phyloP scores from a whole-genome alignment of 2,797 vertebrate genomes.

The Rhadinocentrus ornatus region DNA sequence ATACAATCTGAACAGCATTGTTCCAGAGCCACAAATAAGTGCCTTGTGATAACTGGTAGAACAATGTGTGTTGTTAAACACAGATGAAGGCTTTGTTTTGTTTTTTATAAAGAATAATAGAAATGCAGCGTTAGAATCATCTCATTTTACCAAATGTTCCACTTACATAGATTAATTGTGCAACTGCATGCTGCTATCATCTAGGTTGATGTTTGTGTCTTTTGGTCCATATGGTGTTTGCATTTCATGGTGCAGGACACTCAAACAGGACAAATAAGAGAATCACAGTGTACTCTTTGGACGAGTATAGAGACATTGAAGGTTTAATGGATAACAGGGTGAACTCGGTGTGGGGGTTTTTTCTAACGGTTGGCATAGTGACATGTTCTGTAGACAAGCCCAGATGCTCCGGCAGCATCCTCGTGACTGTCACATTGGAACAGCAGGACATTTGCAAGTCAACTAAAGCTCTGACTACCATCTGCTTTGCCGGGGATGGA shows the following conservation, averaged over 20 bases:
- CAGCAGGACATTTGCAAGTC: slow-evolving; percentile 77
- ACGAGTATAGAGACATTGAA: slow-evolving; percentile 13
- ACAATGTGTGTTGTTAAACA: slow-evolving; percentile 4
- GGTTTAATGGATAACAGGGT: slow-evolving; percentile 28
- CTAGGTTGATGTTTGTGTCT: neutral
- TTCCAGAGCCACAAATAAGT: slow-evolving; percentile 4
- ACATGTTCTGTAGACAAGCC: slow-evolving; percentile 67
- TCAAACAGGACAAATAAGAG: neutral
- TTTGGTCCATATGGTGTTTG: slow-evolving; percentile 5
- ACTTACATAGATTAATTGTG: neutral
- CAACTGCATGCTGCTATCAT: neutral
- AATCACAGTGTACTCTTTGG: slow-evolving; percentile 3
- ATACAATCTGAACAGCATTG: slow-evolving; percentile 14
- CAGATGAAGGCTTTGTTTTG: neutral
- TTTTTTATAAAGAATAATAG: neutral
- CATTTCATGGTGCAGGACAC: neutral
- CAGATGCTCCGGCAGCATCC: slow-evolving; percentile 74
- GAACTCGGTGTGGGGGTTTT: slow-evolving; percentile 29
- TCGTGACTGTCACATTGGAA: slow-evolving; percentile 72
- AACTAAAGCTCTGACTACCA: slow-evolving; percentile 76
- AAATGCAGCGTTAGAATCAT: neutral
- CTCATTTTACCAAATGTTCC: neutral
- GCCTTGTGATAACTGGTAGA: slow-evolving; percentile 1
- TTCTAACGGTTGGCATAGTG: slow-evolving; percentile 51
- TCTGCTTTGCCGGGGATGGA: slow-evolving; percentile 76